Evolutionary conservation across 2,888 invertebrate genomes (phyloP).

Genomic region (Drosophila quinaria): DNA sequence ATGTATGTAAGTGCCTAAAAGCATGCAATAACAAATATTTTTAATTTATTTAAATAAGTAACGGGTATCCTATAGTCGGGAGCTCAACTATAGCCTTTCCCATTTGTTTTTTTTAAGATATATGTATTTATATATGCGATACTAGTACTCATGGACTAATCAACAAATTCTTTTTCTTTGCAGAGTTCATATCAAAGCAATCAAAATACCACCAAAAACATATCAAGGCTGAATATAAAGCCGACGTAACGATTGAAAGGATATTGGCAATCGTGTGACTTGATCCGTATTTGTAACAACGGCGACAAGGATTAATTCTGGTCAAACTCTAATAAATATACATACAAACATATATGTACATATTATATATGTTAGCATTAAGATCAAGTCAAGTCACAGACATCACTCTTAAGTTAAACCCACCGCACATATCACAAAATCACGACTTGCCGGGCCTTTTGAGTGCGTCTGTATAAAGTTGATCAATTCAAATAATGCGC

Average conservation of each 20-base stretch:
- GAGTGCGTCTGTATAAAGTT: constrained; percentile 72
- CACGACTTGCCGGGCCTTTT: constrained; percentile 57
- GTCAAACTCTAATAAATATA: constrained; percentile 40
- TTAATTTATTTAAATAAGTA: too few species aligned
- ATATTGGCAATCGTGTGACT: constrained; percentile 16
- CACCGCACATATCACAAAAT: constrained; percentile 44
- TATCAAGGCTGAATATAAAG: constrained; percentile 55
- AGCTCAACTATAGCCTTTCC: too few species aligned
- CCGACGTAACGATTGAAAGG: constrained; percentile 35
- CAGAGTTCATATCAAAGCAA: constrained; percentile 69
- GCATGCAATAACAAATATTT: too few species aligned
- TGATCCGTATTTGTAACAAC: not conserved
- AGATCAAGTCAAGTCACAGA: constrained; percentile 22
- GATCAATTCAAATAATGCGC: constrained; percentile 85
- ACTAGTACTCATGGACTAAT: not conserved
- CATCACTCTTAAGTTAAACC: constrained; percentile 14
- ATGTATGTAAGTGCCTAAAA: too few species aligned
- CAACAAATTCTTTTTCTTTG: constrained; percentile 34
- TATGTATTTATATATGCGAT: too few species aligned
- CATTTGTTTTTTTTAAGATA: too few species aligned
- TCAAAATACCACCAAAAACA: constrained; percentile 55
- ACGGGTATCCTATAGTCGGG: too few species aligned
- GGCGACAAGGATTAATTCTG: constrained; percentile 25
- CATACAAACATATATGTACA: constrained; percentile 9
- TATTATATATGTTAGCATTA: constrained; percentile 18